Evolutionary conservation across 2,888 invertebrate genomes (phyloP), one percentile per base, ranked within the genome.

Genomic region (Chorisops tibialis): DNA sequence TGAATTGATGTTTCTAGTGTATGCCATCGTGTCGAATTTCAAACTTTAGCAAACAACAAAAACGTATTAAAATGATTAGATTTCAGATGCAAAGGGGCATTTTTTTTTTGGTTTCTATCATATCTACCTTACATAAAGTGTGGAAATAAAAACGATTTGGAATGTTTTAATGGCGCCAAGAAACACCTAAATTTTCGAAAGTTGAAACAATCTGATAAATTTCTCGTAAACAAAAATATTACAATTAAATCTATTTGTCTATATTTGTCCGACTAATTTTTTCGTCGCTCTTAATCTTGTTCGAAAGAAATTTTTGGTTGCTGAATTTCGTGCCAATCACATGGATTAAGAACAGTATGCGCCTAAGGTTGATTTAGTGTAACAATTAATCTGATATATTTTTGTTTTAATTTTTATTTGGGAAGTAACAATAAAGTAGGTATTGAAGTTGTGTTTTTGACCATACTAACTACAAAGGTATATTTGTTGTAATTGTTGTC

Each of bases 271-370:
- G 11, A 5, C 9, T 30, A 9, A 30, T 30, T 39, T 38, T 21
- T 21, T 19, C 11, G 3, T 52, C 21, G 38, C 18, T 11, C 18
- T 21, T 21, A 22, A 39, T 52, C 19, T 21, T 37, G 6, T 11
- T 16, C 52, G 52, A 38, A 52, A 52, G 38, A 52, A 21, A 52
- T 52, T 52, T n/a, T 38, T 52, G 37, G 39, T 52, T 52, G 52
- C 52, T 21, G 14, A 52, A 52, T 52, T 52, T 19, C n/a, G 38
- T 52, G 52, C 52, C 52, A 52, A 52, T 52, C 52, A 35, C 7
- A n/a, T 35, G 50, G 37, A 9, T 50, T 50, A 37, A 30, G 30
- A 30, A 30, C 30, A 30, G 7, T 7, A n/a, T n/a, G 30, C 9
- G 30, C 30, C 30, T 30, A 30, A 30, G 30, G 30, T 30, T 9